phyloP scores from a whole-genome alignment of 2,113 vertebrate species.

The Lasiurus cinereus region DNA sequence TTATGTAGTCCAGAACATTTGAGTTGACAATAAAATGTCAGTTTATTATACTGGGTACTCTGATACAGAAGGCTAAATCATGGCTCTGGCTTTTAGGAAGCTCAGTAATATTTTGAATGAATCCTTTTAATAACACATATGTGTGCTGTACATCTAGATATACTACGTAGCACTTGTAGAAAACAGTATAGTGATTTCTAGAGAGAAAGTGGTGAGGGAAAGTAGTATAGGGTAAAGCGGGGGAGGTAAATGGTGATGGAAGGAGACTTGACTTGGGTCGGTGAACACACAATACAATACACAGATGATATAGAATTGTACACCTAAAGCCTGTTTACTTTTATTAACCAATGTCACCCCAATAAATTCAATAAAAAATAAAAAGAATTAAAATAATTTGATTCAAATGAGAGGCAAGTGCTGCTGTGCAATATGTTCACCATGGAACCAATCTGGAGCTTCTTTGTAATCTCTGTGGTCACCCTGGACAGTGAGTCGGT shows the following conservation, averaged over 20 bases:
- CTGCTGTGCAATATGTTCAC: rapidly evolving
- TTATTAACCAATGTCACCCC: too few species aligned
- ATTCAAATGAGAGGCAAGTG: background rate
- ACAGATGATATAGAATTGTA: too few species aligned
- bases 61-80: background rate
- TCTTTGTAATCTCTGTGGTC: constrained; percentile 88
- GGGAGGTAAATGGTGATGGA: too few species aligned
- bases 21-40: background rate
- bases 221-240: too few species aligned
- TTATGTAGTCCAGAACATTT: background rate
- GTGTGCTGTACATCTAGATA: background rate
- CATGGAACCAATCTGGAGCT: constrained; percentile 86
- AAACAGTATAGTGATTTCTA: too few species aligned
- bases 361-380: too few species aligned
- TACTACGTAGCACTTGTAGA: background rate
- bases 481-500: constrained; percentile 89
- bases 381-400: too few species aligned
- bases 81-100: background rate
- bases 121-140: background rate
- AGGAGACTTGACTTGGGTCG: too few species aligned
- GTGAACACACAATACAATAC: too few species aligned
- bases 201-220: too few species aligned
- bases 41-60: background rate
- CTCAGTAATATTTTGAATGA: background rate
- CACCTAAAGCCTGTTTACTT: too few species aligned